Base-by-base conservation (phyloP, 2,797 vertebrate genomes). In the Sebastes minor region DNA sequence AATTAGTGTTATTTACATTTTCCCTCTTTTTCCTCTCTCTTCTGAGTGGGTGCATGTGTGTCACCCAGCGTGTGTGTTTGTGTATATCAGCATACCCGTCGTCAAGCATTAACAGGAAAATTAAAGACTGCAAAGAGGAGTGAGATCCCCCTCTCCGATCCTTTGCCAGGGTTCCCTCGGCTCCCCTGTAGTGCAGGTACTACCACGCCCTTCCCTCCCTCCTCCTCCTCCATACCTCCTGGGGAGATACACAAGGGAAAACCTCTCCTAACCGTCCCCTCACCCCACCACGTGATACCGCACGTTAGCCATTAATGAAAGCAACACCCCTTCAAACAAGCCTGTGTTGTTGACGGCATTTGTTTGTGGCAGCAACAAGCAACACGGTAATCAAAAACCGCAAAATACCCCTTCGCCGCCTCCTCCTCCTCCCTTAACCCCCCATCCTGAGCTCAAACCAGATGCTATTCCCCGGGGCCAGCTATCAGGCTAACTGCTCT, bases 1-100 rank as follows among this genome's bases (percentile, higher is more conserved):
- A 92, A 93, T 93, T 93, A 91, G 86, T 85, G 86, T 92, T 93
- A 92, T 93, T 93, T 93, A 85, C 77, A 88, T 88, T 89, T 91
- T 75, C 74, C 74, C 46, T 78, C 55, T 59, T 68, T 80, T 85
- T 65, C 74, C 8, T 79, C 72, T 68, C 56, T 60, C 16, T 42
- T 25, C 28, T 65, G 70, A 72, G 66, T 69, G 80, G 12, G 70
- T 1, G 4, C 38, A 42, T 77, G 61, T 71, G 61, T 82, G 76
- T 83, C 65, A 49, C n/a, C 60, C 81, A 27, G 64, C 13, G 4
- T 30, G 73, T 72, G 81, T 89, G 85, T 92, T 92, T 95, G 91
- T 93, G 84, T 93, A 86, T 74, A 68, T 86, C 67, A 76, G 78
- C 65, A 80, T 71, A 66, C 76, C 82, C 74, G 91, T 94, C 42